A percentile compares a stretch with the other conserved stretches of the same genome.
Conservation (phyloP, 2,113 vertebrate species). For the Lepidothrix coronata region DNA sequence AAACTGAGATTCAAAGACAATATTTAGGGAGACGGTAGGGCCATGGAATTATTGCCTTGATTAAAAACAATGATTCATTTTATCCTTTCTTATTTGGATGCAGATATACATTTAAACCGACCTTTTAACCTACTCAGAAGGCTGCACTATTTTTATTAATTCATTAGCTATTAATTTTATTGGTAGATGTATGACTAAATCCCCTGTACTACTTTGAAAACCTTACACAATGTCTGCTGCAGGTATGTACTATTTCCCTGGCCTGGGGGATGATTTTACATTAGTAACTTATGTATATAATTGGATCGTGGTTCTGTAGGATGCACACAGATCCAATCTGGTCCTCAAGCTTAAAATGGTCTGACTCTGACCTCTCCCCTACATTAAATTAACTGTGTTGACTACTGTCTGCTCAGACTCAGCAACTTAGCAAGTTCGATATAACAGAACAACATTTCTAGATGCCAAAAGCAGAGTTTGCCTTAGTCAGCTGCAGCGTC, state of each 20-base stretch:
- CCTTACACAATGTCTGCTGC: background rate
- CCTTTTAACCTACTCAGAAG: background rate
- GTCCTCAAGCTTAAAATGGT: background rate
- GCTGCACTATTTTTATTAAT: background rate
- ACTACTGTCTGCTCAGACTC: background rate
- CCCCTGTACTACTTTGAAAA: background rate
- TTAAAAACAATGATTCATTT: background rate
- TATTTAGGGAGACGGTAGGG: background rate
- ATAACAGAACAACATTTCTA: background rate
- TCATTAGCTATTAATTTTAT: background rate
- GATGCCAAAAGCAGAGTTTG: background rate
- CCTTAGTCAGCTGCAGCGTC: background rate
- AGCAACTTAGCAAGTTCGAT: background rate
- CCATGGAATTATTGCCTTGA: background rate
- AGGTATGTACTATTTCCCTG: background rate
- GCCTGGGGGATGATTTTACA: background rate
- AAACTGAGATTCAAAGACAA: background rate
- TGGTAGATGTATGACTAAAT: background rate
- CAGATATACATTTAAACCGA: background rate
- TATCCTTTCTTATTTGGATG: background rate
- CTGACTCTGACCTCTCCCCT: background rate
- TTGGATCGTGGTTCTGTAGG: background rate
- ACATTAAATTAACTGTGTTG: background rate
- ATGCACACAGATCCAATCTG: background rate
- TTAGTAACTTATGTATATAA: background rate